A percentile compares a stretch with the other conserved stretches of the same genome.
Conservation (phyloP, 2,888 invertebrate species). For the Polymixis lichenea region DNA sequence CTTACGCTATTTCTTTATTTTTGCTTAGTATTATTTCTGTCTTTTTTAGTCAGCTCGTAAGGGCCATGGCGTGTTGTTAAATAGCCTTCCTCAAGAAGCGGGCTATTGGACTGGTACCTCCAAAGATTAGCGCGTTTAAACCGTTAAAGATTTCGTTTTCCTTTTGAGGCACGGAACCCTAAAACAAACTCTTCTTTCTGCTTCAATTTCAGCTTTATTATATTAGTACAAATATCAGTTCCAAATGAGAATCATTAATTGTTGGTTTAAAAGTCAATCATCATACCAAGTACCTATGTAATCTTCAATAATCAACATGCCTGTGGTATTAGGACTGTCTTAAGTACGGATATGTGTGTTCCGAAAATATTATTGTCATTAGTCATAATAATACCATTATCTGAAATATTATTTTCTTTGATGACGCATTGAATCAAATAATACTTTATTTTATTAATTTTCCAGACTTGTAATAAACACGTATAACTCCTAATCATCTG, state of each 20-base stretch:
- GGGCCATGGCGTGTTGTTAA: no score
- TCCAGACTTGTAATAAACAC: background rate
- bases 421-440: background rate
- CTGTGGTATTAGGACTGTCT: background rate
- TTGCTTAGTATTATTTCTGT: no score
- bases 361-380: conserved; percentile 6
- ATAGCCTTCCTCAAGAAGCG: no score
- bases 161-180: no score
- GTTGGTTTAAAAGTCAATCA: background rate
- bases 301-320: background rate
- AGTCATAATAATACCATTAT: background rate
- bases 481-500: background rate
- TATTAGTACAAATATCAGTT: background rate
- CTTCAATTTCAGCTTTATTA: no score
- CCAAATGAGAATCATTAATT: background rate
- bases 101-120: no score
- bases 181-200: no score
- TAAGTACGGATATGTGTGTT: background rate
- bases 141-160: no score
- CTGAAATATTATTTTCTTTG: background rate
- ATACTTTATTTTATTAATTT: background rate
- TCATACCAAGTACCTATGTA: background rate
- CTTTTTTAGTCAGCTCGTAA: no score
- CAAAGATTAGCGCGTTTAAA: no score
- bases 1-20: no score